A percentile compares a stretch with the other conserved stretches of the same genome.
Conservation (phyloP, 2,888 invertebrate genomes). For the Athalia rosae region DNA sequence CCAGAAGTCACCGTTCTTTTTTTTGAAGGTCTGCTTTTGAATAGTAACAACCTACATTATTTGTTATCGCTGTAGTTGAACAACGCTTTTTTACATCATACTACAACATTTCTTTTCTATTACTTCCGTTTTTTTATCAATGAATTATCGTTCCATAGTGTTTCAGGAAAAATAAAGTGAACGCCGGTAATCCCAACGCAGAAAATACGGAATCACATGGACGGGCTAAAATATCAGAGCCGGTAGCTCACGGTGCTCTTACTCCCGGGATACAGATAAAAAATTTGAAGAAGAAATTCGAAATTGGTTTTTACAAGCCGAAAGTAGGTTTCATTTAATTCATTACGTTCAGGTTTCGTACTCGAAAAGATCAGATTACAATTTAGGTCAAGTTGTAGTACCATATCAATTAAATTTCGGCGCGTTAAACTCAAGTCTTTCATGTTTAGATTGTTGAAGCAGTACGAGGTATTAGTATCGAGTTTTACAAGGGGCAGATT, state of each 20-base stretch:
- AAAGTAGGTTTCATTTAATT: constrained; percentile 56
- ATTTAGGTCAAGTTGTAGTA: no score
- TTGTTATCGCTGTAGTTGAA: background rate
- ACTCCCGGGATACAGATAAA: constrained; percentile 75
- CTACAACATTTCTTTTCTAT: background rate
- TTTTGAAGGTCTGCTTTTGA: constrained; percentile 61
- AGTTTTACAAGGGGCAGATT: constrained; percentile 90
- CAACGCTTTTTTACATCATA: no score
- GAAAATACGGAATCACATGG: constrained; percentile 60
- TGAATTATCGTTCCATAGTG: background rate
- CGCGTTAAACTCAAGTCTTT: no score
- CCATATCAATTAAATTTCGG: no score
- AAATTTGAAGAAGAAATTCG: constrained; percentile 73
- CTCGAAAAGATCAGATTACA: background rate
- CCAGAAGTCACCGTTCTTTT: constrained; percentile 87
- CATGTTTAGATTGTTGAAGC: constrained; percentile 63
- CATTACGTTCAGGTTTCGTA: background rate
- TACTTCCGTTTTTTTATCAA: background rate
- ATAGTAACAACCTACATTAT: background rate
- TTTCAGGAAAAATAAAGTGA: constrained; percentile 65
- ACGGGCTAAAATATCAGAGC: constrained; percentile 67
- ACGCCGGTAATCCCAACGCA: constrained; percentile 58
- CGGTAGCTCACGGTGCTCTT: constrained; percentile 59
- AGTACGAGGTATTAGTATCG: constrained; percentile 68
- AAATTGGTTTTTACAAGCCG: constrained; percentile 59